phyloP scores from a whole-genome alignment of 2,797 vertebrate genomes.

The Bovichtus diacanthus region DNA sequence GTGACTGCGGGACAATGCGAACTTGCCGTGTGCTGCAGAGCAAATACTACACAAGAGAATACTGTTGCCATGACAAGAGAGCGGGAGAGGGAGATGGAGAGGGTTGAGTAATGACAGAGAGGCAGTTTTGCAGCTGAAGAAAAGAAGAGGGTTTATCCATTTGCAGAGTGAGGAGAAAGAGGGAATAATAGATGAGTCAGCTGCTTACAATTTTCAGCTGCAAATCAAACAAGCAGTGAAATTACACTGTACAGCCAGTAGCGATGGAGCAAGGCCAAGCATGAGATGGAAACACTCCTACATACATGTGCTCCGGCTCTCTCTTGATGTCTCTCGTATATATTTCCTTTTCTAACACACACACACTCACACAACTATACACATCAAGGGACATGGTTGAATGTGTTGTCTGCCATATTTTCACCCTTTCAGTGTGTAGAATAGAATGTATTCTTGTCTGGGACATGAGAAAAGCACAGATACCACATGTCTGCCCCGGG shows the following conservation, averaged over 20 bases:
- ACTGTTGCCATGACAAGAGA: conserved; percentile 82
- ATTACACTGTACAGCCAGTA: conserved; percentile 73
- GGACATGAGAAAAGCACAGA: conserved; percentile 49
- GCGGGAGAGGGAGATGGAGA: conserved; percentile 56
- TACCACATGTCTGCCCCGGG: conserved; percentile 20
- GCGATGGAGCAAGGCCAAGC: conserved; percentile 72
- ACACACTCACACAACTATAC: neutral
- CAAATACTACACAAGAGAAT: conserved; percentile 77
- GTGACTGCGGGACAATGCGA: conserved; percentile 81
- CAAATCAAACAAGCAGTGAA: conserved; percentile 68
- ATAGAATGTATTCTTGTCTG: conserved; percentile 50
- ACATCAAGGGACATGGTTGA: conserved; percentile 23
- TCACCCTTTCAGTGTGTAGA: conserved; percentile 9
- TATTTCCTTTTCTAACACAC: conserved; percentile 28
- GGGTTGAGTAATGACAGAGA: conserved; percentile 63
- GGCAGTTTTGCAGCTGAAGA: conserved; percentile 61
- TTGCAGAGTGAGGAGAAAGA: conserved; percentile 66
- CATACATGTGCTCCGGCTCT: conserved; percentile 65
- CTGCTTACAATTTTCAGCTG: conserved; percentile 64
- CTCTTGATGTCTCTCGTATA: conserved; percentile 46
- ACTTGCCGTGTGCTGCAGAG: conserved; percentile 72
- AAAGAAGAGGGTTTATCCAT: conserved; percentile 66
- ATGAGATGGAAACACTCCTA: conserved; percentile 65
- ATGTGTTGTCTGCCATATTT: conserved; percentile 32
- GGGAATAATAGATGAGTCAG: conserved; percentile 80